Evolutionary conservation across 2,888 invertebrate genomes (phyloP), one percentile per base, ranked within the genome.

Genomic region (Drosophila affinis): DNA sequence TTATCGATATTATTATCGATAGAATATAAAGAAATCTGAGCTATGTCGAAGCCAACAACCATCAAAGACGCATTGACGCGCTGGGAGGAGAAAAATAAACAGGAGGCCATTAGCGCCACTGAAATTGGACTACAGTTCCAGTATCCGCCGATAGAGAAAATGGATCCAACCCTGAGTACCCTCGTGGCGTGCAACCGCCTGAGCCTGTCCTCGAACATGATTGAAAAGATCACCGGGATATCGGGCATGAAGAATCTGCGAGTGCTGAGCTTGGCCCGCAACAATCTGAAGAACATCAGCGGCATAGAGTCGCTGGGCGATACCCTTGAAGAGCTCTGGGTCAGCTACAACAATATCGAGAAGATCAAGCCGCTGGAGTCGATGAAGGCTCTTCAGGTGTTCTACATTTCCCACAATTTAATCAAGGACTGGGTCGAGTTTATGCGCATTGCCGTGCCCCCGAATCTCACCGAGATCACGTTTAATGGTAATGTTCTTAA

Each of bases 361-460:
- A 21, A 21, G 21, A 21, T 21, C 21, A 21, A 21, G 21, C 21
- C 21, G 98, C 0, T 98, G 1, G 95, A 95, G 56, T 95, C 94
- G 0, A 93, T 98, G 79, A 21, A 21, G 21, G 21, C 21, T 21
- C 21, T 21, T 2, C 21, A 21, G 21, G 21, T 21, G 21, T 93
- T 97, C 2, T 97, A 97, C 81, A 95, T 97, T 93, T 95, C 96
- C 27, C 96, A 97, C 80, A 97, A 97, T 90, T 90, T 95, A 29
- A 95, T 98, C 0, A 97, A 97, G 90, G 98, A 98, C 76, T 97
- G 97, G 97, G 93, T 93, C 0, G 98, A 98, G 91, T 97, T 98
- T 83, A 95, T 94, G 89, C 96, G 97, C 84, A 92, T 98, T 4
- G 95, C 94, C 92, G 95, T 96, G 71, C 92, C 96, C 27, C 94